Evolutionary conservation across 1,140 invertebrate species (phyloP).

Genomic region (Scylla paramamosain): DNA sequence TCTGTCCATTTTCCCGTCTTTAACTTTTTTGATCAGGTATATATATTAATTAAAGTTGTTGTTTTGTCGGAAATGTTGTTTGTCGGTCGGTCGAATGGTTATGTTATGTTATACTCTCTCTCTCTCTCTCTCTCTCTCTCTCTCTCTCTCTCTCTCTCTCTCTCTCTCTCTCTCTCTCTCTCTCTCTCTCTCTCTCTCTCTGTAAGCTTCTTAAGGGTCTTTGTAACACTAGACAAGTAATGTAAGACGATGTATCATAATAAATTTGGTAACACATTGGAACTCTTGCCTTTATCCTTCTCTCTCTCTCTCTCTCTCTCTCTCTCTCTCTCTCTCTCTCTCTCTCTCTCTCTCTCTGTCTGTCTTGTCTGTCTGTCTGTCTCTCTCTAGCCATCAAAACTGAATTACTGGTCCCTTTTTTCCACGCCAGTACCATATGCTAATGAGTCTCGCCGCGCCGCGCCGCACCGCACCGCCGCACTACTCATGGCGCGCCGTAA

Average conservation of each 20-base stretch:
- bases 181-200: background rate
- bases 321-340: constrained; percentile 28
- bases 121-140: background rate
- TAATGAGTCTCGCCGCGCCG: background rate
- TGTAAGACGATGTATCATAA: background rate
- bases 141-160: background rate
- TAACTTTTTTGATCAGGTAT: too few relatives aligned
- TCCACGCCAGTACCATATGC: background rate
- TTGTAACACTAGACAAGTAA: constrained; percentile 33
- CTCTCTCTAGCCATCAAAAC: background rate
- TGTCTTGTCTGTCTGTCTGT: background rate
- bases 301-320: constrained; percentile 23
- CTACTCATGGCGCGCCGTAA: background rate
- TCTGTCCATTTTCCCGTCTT: too few relatives aligned
- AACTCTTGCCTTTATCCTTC: background rate
- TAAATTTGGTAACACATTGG: constrained; percentile 45
- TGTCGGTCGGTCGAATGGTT: background rate
- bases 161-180: background rate
- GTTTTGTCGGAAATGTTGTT: too few relatives aligned
- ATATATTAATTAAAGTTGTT: too few relatives aligned
- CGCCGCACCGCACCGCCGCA: background rate
- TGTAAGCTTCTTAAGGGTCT: background rate
- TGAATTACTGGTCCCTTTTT: background rate
- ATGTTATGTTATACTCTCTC: background rate
- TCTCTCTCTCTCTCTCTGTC: background rate